phyloP scores from a whole-genome alignment of 2,797 vertebrate species.

The Hyperoplus lanceolatus region DNA sequence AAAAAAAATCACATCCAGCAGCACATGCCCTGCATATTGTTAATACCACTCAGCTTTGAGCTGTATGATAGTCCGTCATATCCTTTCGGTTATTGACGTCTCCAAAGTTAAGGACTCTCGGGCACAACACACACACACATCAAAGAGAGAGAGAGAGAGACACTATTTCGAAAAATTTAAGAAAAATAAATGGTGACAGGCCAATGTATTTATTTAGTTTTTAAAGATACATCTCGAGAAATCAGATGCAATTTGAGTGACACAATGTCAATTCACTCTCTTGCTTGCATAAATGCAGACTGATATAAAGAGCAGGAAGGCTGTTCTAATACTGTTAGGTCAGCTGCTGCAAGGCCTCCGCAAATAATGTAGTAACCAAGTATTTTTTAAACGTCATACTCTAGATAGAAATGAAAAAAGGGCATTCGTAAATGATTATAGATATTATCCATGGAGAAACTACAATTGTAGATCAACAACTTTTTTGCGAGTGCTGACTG shows the following conservation, averaged over 20 bases:
- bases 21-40: not conserved
- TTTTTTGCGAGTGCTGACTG: not conserved
- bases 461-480: not conserved
- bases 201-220: constrained; percentile 48
- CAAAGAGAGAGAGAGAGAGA: constrained; percentile 14
- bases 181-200: constrained; percentile 22
- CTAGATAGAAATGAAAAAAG: not conserved
- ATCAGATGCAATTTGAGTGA: constrained; percentile 66
- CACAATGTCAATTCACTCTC: constrained; percentile 60
- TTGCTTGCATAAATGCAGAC: constrained; percentile 63
- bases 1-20: not conserved
- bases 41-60: constrained; percentile 9
- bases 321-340: constrained; percentile 32
- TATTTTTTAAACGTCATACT: constrained; percentile 2
- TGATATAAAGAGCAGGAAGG: constrained; percentile 54
- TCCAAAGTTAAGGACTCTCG: constrained; percentile 9
- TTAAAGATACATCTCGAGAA: constrained; percentile 49
- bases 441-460: constrained; percentile 11
- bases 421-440: not conserved
- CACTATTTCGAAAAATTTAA: constrained; percentile 20
- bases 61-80: constrained; percentile 20
- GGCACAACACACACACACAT: constrained; percentile 15
- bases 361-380: constrained; percentile 23
- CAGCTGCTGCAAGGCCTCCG: constrained; percentile 24
- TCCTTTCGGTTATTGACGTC: constrained; percentile 15